A percentile compares a stretch with the other conserved stretches of the same genome.
phyloP scores from a whole-genome alignment of 2,797 vertebrate genomes.

The Dryobates pubescens region DNA sequence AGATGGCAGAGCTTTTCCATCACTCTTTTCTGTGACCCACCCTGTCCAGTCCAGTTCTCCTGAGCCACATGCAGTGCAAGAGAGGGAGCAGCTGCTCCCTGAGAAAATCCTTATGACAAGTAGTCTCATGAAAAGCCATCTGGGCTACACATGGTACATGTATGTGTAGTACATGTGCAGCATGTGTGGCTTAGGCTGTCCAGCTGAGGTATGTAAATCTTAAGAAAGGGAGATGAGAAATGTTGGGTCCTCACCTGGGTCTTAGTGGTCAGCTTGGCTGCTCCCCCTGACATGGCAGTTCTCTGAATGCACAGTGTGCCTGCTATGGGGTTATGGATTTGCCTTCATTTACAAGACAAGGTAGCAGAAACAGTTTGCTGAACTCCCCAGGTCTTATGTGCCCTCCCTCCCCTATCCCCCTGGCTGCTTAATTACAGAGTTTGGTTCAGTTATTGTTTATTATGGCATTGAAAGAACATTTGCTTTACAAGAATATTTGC shows the following conservation, averaged over 20 bases:
- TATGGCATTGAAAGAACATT: not conserved
- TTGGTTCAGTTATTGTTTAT: constrained; percentile 21
- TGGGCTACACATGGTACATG: not conserved
- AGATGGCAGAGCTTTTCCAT: not conserved
- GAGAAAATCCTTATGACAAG: not conserved
- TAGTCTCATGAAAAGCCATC: not conserved
- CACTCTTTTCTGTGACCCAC: not conserved
- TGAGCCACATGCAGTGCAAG: not conserved
- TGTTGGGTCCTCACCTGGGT: not conserved
- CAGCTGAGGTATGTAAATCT: accelerated
- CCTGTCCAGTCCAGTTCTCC: not conserved
- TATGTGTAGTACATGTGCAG: not conserved
- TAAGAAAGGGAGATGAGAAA: not conserved
- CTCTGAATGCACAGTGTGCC: not conserved
- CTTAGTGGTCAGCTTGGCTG: not conserved
- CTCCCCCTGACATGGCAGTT: not conserved
- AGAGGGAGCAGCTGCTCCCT: not conserved
- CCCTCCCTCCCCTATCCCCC: not conserved
- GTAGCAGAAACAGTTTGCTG: not conserved
- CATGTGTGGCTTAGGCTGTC: accelerated
- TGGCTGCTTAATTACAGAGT: not conserved
- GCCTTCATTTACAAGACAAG: not conserved
- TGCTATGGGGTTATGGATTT: no score
- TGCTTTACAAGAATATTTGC: not conserved
- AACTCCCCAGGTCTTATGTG: not conserved